Conservation (phyloP, 2,797 vertebrate genomes). For the Echeneis naucrates region DNA sequence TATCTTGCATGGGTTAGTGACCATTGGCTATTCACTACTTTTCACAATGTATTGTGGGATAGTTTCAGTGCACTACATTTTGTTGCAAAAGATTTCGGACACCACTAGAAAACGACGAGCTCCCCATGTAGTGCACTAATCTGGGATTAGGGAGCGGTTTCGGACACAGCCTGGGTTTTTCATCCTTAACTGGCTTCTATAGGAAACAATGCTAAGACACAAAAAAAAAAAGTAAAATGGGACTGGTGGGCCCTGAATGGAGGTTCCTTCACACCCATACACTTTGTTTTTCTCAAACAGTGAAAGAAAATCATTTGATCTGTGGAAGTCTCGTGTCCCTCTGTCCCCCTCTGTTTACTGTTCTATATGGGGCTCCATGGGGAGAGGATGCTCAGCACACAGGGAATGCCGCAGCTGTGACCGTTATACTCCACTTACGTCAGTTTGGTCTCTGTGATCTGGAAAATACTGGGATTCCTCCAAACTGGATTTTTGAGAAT, state of each 20-base stretch:
- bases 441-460: slow-evolving; percentile 43
- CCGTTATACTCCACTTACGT: slow-evolving; percentile 58
- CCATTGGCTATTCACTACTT: no score
- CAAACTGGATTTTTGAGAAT: slow-evolving; percentile 11
- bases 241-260: background rate
- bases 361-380: background rate
- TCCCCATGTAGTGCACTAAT: no score
- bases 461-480: slow-evolving; percentile 48
- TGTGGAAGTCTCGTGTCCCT: slow-evolving; percentile 23
- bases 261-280: background rate
- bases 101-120: no score
- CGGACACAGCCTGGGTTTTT: no score
- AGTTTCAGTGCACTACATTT: no score
- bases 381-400: slow-evolving; percentile 18
- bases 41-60: no score
- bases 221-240: no score
- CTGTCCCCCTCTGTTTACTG: slow-evolving; percentile 23
- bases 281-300: background rate
- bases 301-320: slow-evolving; percentile 9
- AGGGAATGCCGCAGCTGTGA: slow-evolving; percentile 70
- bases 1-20: no score
- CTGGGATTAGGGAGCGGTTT: no score
- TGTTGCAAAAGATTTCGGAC: no score
- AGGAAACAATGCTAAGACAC: no score
- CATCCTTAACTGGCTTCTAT: background rate